Conservation (phyloP, 2,888 invertebrate species). For the Odiellus spinosus region DNA sequence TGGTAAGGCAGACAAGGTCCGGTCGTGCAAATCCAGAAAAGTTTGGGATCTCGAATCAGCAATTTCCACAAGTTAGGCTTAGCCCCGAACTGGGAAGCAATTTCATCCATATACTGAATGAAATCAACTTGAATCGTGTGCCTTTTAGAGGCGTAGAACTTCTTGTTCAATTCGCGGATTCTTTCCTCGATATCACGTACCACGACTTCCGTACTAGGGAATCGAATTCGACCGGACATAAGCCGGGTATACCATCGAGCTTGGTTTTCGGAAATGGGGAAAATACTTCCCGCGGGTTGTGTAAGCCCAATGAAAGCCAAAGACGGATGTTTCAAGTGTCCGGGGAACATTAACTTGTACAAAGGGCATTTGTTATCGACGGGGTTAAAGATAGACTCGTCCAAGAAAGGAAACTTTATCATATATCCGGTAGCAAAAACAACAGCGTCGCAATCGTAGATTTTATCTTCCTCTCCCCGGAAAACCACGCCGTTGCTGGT, state of each 20-base stretch:
- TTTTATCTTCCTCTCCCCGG: slow-evolving; percentile 21
- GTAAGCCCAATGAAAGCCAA: slow-evolving; percentile 33
- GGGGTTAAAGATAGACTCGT: slow-evolving; percentile 19
- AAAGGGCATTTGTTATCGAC: slow-evolving; percentile 16
- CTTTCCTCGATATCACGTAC: slow-evolving; percentile 25
- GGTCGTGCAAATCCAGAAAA: slow-evolving; percentile 22
- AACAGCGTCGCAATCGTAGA: slow-evolving; percentile 28
- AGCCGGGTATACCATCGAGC: slow-evolving; percentile 30
- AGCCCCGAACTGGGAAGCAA: slow-evolving; percentile 31
- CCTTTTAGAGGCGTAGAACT: slow-evolving; percentile 16
- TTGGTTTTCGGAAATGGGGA: slow-evolving; percentile 35
- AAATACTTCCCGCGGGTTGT: slow-evolving; percentile 33
- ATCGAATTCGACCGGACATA: slow-evolving; percentile 23
- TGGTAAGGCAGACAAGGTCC: slow-evolving; percentile 30
- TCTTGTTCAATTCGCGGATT: slow-evolving; percentile 9
- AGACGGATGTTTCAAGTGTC: slow-evolving; percentile 26
- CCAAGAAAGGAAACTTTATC: slow-evolving; percentile 28
- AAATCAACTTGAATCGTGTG: slow-evolving; percentile 17
- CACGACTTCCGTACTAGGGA: slow-evolving; percentile 28
- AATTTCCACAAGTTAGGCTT: slow-evolving; percentile 28
- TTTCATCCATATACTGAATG: slow-evolving; percentile 31
- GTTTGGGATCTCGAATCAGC: slow-evolving; percentile 21
- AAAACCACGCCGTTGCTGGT: background rate
- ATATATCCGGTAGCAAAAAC: slow-evolving; percentile 29
- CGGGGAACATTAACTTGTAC: slow-evolving; percentile 32